Base-by-base conservation (phyloP, 2,888 invertebrate species). In the Oxycera nigricornis region DNA sequence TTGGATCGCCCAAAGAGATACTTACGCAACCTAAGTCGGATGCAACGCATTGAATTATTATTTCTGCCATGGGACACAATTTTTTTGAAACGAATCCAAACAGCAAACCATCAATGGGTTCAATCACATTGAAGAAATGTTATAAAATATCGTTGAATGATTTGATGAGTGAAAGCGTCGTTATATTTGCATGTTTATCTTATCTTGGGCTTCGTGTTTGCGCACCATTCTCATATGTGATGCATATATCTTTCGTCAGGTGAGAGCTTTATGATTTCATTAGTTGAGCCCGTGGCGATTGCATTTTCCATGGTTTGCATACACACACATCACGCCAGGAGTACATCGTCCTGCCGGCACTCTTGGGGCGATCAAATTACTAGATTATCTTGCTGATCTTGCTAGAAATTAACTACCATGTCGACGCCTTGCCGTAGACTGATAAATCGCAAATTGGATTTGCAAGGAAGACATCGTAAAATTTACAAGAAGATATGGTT, bases 401-500 rank as follows among this genome's bases (percentile, higher is more conserved):
- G 55, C 55, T 55, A 24, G 7, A 24, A 55, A 55, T 55, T 55
- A 55, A 55, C 55, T 55, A 55, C 55, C 55, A 55, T 55, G 55
- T 55, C 55, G 55, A 55, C 55, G 55, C 55, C 55, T 55, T 55
- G 24, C 55, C 55, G 24, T 22, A 55, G 22, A n/a, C 55, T 55
- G 55, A 55, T 55, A 55, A 55, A 55, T 55, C 55, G 55, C 1
- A 55, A 55, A 55, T 55, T 55, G 55, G 55, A 55, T 55, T 55
- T 55, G 11, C 17, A 11, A 24, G 22, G 22, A 24, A 24, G 55
- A 22, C 14, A 14, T 55, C 55, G 2, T 55, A 55, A 55, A 55
- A 22, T 55, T 55, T 55, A 1, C 14, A 24, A 4, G 24, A 55
- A 6, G 55, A 46, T 14, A 6, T 22, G 6, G 17, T 55, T 20